phyloP scores from a whole-genome alignment of 2,888 invertebrate genomes.

The Hypolimnas misippus region DNA sequence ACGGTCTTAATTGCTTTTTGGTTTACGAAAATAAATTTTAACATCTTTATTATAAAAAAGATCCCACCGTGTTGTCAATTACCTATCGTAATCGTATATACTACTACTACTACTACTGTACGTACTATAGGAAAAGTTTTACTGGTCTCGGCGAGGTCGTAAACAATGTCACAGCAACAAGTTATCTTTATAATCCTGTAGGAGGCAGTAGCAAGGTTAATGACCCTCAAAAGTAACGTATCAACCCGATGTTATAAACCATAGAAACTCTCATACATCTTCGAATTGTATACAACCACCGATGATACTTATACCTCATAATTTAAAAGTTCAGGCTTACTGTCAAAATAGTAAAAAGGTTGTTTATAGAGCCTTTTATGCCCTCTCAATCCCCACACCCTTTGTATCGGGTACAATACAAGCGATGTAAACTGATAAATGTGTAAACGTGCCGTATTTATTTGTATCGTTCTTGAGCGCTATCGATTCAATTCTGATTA shows the following conservation, averaged over 20 bases:
- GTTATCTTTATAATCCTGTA: constrained; percentile 63
- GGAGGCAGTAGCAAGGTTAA: constrained; percentile 71
- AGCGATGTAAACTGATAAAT: constrained; percentile 57
- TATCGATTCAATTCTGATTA: constrained; percentile 42
- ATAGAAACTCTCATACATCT: constrained; percentile 75
- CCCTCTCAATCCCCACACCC: constrained; percentile 55
- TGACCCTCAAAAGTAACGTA: constrained; percentile 69
- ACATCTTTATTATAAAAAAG: constrained; percentile 3
- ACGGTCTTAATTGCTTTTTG: constrained; percentile 30
- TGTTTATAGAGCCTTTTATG: constrained; percentile 68
- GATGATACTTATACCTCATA: constrained; percentile 65
- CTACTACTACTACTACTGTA: neutral
- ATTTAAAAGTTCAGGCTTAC: constrained; percentile 66
- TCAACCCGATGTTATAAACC: constrained; percentile 67
- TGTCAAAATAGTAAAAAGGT: constrained; percentile 62
- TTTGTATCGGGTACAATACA: constrained; percentile 61
- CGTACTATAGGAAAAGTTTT: constrained; percentile 50
- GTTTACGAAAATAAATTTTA: constrained; percentile 24
- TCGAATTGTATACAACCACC: constrained; percentile 58
- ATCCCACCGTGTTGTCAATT: neutral
- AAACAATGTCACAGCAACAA: constrained; percentile 59
- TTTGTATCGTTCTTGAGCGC: constrained; percentile 38
- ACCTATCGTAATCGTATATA: neutral
- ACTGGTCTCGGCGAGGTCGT: constrained; percentile 61
- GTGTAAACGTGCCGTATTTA: constrained; percentile 53